Conservation (phyloP, 2,113 vertebrate species). For the Nothoprocta pentlandii region DNA sequence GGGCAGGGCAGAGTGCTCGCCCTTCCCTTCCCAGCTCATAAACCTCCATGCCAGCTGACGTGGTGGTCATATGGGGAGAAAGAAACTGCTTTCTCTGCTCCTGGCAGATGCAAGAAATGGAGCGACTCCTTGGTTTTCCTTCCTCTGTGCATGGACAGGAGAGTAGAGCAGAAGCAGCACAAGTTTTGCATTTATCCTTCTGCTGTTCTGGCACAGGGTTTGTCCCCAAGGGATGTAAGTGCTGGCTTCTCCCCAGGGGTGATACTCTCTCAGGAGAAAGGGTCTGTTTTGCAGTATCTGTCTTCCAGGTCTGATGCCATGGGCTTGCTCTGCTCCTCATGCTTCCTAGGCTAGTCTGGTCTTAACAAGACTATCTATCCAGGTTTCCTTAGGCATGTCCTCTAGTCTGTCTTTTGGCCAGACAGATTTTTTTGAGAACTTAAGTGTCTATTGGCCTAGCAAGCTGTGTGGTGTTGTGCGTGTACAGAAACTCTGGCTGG, state of each 20-base stretch:
- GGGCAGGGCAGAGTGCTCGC: not conserved
- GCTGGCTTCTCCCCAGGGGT: not conserved
- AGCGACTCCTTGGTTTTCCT: conserved; percentile 30
- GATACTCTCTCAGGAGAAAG: not conserved
- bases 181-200: not conserved
- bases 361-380: not conserved
- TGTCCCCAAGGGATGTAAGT: not conserved
- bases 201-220: not conserved
- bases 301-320: not conserved
- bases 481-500: not conserved
- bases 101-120: not conserved
- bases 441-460: not conserved
- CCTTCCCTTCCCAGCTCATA: not conserved
- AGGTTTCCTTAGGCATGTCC: not conserved
- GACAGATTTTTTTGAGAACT: not conserved
- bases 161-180: not conserved
- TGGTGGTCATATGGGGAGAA: not conserved
- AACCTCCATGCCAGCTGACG: not conserved
- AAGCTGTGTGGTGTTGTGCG: not conserved
- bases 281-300: fast-evolving
- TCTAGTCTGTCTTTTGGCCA: not conserved
- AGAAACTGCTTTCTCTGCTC: not conserved
- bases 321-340: not conserved
- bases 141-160: conserved; percentile 21
- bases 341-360: not conserved